These are phyloP conservation scores for Diloba caeruleocephala DNA, from an alignment of 2,888 invertebrate species.

Conservation along the genomic window DNA sequence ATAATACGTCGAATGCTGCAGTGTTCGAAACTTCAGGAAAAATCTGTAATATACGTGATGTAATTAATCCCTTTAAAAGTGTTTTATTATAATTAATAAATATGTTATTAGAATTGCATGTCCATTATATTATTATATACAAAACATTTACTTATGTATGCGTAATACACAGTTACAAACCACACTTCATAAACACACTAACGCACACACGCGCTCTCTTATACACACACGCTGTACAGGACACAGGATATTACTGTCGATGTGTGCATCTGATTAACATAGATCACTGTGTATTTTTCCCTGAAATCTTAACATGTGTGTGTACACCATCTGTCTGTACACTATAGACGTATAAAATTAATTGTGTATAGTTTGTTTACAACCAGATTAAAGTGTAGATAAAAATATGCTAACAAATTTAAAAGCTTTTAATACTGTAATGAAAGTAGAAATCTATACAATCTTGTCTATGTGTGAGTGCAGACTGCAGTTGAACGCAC, in stretches of 20 bases:
- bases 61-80: too few relatives aligned
- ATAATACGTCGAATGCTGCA: too few relatives aligned
- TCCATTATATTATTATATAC: conserved; percentile 18
- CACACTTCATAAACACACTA: conserved; percentile 59
- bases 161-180: conserved; percentile 64
- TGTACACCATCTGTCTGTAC: conserved; percentile 6
- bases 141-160: conserved; percentile 42
- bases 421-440: conserved; percentile 58
- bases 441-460: conserved; percentile 61
- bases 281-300: conserved; percentile 49
- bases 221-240: conserved; percentile 27
- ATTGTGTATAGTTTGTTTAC: conserved; percentile 36
- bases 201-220: conserved; percentile 36
- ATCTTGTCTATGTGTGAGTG: conserved; percentile 62
- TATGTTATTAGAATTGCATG: conserved; percentile 12
- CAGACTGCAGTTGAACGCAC: conserved; percentile 78
- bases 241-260: conserved; percentile 41
- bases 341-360: conserved; percentile 4
- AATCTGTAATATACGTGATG: too few relatives aligned
- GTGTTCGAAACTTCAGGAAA: too few relatives aligned
- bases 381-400: conserved; percentile 47
- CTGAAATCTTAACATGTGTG: conserved; percentile 44
- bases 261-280: conserved; percentile 47
- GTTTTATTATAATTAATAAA: conserved; percentile 16
- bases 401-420: conserved; percentile 55